Evolutionary conservation across 1,140 invertebrate species (phyloP), one percentile per base, ranked within the genome.

Genomic region (Bombus pyrosoma): DNA sequence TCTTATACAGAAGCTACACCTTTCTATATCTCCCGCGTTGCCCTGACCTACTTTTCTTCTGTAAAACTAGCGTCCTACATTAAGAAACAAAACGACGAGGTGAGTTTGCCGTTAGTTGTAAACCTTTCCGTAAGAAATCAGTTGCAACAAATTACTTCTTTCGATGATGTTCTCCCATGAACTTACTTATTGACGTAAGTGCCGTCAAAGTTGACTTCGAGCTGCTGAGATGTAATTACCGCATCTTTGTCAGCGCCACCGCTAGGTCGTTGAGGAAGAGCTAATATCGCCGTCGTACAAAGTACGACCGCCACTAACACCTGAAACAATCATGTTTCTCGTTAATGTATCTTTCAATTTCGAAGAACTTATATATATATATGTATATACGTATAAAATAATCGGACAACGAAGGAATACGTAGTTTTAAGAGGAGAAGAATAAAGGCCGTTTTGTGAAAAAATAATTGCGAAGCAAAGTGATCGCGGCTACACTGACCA

Each of bases 171-270:
- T 25, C 0, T 8, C 4, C 5, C 62, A 34, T 15, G 9, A 25
- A 89, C 94, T 92, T 92, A 95, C 95, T 95, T 95, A 86, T 95
- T 95, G 69, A 95, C 96, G 91, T 97, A 98, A 92, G 97, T 98
- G 94, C 92, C 96, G 86, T 96, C 96, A 79, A 96, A 95, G 89
- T 96, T 96, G 72, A 96, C 95, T 87, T 96, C 96, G 82, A 96
- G 96, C 78, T 96, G 96, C 87, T 96, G 96, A 28, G 96, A 96
- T 13, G 96, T 96, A 79, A 96, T 96, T n/a, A 94, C 93, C 32
- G 94, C 95, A 88, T 95, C 94, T 87, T 95, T 95, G 10, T 95
- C 95, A 37, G 94, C 83, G 37, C 94, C 93, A 25, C 92, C 57
- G n/a, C 75, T 34, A 25, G 88, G 78, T 53, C 93, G 90, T 81